A percentile compares a stretch with the other conserved stretches of the same genome.
These are phyloP conservation scores for Polyploca ridens DNA, from an alignment of 2,888 invertebrate genomes.

Conservation along the genomic window DNA sequence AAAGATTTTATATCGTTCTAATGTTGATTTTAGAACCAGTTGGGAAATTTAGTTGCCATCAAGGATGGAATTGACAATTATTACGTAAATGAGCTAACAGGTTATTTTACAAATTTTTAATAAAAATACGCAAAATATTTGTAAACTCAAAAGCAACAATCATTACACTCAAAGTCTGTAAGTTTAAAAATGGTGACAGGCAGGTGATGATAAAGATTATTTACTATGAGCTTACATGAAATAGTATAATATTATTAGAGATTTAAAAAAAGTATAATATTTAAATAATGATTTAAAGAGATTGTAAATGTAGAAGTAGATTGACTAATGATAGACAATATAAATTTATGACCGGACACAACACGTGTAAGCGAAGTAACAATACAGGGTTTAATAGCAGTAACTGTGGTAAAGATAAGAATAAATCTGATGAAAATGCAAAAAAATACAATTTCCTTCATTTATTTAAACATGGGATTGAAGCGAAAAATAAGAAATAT, in stretches of 20 bases:
- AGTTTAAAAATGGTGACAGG: no score
- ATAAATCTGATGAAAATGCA: conserved; percentile 11
- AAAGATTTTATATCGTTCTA: background rate
- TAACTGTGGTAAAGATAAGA: conserved; percentile 17
- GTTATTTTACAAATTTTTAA: background rate
- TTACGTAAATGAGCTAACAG: background rate
- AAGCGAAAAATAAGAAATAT: background rate
- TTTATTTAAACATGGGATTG: background rate
- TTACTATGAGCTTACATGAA: no score
- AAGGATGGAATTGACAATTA: background rate
- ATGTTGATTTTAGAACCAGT: background rate
- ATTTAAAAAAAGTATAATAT: no score
- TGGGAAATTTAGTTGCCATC: background rate
- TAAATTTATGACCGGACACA: background rate
- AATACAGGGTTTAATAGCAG: conserved; percentile 1
- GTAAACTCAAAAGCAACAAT: background rate
- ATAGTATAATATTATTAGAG: no score
- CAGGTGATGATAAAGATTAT: no score
- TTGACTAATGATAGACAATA: background rate
- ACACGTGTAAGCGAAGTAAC: background rate
- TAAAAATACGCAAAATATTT: no score
- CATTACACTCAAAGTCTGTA: no score
- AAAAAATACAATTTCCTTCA: conserved; percentile 22
- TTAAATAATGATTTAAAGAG: no score
- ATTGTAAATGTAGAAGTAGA: background rate